Conservation (phyloP, 2,797 vertebrate species). For the Peromyscus eremicus region DNA sequence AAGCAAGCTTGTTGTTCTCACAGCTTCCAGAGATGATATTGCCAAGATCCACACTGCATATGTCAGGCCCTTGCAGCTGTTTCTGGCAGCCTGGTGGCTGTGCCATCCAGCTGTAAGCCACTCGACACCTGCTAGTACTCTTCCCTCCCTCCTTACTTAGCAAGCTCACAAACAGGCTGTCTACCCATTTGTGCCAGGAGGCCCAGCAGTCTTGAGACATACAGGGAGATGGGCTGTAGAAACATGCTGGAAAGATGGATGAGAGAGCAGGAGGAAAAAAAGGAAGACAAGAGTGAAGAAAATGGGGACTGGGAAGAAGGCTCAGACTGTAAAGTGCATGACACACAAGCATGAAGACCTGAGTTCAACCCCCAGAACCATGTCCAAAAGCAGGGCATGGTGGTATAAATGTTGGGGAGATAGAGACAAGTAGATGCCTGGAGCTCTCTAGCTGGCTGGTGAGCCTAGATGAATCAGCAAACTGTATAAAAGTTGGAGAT, state of each 20-base stretch:
- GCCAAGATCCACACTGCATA: not conserved
- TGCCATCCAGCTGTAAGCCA: not conserved
- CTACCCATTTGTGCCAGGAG: not conserved
- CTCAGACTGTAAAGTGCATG: not conserved
- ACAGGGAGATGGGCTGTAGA: not conserved
- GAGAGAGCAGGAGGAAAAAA: not conserved
- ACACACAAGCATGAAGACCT: not conserved
- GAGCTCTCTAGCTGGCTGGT: not conserved
- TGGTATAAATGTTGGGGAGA: too few species aligned
- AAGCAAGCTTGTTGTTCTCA: conserved; percentile 44
- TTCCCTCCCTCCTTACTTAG: not conserved
- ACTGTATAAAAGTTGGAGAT: not conserved
- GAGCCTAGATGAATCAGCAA: not conserved
- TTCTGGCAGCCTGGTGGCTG: not conserved
- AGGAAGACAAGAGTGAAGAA: not conserved
- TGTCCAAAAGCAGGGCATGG: not conserved
- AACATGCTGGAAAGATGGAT: not conserved
- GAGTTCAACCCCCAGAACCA: not conserved
- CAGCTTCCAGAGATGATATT: conserved; percentile 52
- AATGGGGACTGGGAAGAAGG: not conserved
- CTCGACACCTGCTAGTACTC: not conserved
- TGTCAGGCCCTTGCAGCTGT: conserved; percentile 36
- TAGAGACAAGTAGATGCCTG: not conserved
- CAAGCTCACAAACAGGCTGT: not conserved
- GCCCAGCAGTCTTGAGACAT: not conserved